Conservation (phyloP, 1,140 invertebrate genomes). For the Cydia amplana region DNA sequence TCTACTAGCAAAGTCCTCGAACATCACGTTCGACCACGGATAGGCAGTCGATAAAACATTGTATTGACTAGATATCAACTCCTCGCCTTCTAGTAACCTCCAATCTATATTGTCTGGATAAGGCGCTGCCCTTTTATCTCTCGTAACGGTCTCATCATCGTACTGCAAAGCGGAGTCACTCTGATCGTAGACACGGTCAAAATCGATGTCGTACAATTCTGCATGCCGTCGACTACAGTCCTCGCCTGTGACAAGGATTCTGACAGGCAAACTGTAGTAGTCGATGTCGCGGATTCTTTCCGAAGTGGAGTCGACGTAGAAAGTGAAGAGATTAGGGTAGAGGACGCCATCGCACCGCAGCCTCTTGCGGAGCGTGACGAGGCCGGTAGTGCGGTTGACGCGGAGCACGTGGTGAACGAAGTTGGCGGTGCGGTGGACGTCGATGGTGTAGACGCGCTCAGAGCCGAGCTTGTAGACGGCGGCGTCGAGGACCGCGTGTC, state of each 20-base stretch:
- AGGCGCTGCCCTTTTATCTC: constrained; percentile 72
- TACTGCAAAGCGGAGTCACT: constrained; percentile 68
- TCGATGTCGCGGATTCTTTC: constrained; percentile 88
- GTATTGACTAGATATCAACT: constrained; percentile 74
- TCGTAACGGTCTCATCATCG: constrained; percentile 61
- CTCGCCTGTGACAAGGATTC: constrained; percentile 88
- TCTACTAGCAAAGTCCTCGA: constrained; percentile 79
- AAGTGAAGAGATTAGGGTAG: constrained; percentile 91
- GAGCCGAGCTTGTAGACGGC: constrained; percentile 88
- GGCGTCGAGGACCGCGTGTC: constrained; percentile 88
- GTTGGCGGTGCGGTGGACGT: constrained; percentile 87
- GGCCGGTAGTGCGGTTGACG: constrained; percentile 87
- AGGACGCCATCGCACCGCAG: constrained; percentile 90
- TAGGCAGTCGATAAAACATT: constrained; percentile 70
- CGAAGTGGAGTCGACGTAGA: constrained; percentile 91
- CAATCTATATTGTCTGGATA: constrained; percentile 70
- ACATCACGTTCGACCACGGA: constrained; percentile 78
- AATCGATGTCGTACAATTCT: constrained; percentile 75
- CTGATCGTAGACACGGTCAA: constrained; percentile 78
- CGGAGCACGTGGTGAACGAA: constrained; percentile 89
- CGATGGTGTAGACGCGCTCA: constrained; percentile 87
- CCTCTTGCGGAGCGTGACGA: constrained; percentile 85
- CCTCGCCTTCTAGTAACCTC: constrained; percentile 71
- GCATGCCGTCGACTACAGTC: constrained; percentile 80
- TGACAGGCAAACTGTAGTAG: constrained; percentile 89